Evolutionary conservation across 2,113 vertebrate species (phyloP).

Genomic region (Tyto alba): DNA sequence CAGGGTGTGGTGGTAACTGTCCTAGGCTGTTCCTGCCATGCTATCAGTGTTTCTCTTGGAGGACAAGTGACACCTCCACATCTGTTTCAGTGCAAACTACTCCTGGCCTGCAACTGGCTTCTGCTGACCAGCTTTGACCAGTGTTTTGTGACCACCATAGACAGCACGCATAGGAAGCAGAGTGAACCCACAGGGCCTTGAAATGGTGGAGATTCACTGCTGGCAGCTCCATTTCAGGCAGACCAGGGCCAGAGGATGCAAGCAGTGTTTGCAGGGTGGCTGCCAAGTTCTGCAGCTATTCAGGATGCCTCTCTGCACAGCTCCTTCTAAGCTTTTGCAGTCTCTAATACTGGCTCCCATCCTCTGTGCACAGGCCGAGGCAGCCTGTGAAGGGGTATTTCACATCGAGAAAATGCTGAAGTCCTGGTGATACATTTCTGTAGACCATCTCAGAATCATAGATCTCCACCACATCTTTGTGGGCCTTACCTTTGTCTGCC

Average conservation of each 20-base stretch:
- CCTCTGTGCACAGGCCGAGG: not conserved
- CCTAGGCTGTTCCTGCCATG: not conserved
- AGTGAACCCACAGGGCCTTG: not conserved
- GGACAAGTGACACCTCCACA: not conserved
- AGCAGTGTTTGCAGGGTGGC: not conserved
- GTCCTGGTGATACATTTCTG: not conserved
- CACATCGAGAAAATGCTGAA: not conserved
- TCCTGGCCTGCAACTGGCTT: not conserved
- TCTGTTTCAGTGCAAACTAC: not conserved
- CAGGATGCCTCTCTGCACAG: not conserved
- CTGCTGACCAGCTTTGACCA: not conserved
- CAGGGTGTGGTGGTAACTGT: not conserved
- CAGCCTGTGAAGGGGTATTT: not conserved
- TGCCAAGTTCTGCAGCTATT: not conserved
- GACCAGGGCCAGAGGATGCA: not conserved
- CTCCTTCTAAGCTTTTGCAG: not conserved
- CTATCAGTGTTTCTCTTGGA: not conserved
- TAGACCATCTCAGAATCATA: not conserved
- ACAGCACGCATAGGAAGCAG: fast-evolving
- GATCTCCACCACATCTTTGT: not conserved
- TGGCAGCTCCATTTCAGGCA: not conserved
- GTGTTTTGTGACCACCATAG: not conserved
- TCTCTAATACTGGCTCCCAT: not conserved
- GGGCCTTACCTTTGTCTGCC: conserved; percentile 85
- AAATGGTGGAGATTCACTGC: not conserved